Evolutionary conservation across 2,797 vertebrate species (phyloP), one percentile per base, ranked within the genome.

Genomic region (Sorex maritimensis): DNA sequence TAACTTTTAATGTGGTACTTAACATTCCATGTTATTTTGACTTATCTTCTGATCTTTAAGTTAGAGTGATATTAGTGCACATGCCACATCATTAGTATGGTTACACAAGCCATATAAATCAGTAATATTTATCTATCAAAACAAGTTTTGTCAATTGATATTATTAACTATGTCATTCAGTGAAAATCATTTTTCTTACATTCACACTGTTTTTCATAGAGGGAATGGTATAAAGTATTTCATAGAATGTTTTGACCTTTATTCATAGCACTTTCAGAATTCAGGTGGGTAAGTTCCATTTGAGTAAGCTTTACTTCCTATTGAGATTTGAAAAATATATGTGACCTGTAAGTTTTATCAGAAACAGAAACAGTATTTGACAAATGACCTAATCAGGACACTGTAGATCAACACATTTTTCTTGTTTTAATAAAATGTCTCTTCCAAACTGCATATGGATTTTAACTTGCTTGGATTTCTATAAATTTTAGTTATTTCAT

Each of bases 341-440:
- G 69, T 97, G 97, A 96, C 95, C 97, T 97, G 93, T 96, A 97
- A 97, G 96, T 94, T 91, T 95, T 97, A 97, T 91, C 91, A 0
- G 94, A 97, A 97, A 90, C 8, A 90, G 82, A 94, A 97, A 96
- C 58, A 95, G 84, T 84, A 58, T 97, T 97, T 98, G 97, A 98
- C 94, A 98, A 98, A 98, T 97, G 90, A 88, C 94, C 96, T 98
- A 97, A 98, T 98, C 96, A 96, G 88, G 95, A 8, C n/a, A 86
- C 44, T 92, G 46, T 41, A 95, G 93, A 97, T 96, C 96, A 97
- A 95, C 96, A 95, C 97, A 98, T 98, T 98, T 98, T 98, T 98
- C 98, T 98, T 95, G 6, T 92, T 97, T 68, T 97, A 97, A 98
- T 97, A 97, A 97, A 98, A 94, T 97, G 95, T 97, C 94, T 97